These are phyloP conservation scores for Zonitis immaculata DNA, from an alignment of 2,888 invertebrate genomes.

Conservation along the genomic window DNA sequence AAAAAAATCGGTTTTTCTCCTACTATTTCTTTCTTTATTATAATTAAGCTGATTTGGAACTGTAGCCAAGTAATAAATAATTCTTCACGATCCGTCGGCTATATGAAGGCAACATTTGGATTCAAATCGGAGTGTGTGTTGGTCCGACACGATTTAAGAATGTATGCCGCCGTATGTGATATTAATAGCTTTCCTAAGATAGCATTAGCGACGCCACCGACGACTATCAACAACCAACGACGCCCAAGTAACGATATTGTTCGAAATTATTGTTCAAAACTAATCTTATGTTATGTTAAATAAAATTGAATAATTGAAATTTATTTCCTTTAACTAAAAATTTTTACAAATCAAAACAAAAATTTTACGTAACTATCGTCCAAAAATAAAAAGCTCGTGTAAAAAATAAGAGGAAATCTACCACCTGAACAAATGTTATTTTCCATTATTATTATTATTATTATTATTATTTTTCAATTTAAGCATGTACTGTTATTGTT, in stretches of 20 bases:
- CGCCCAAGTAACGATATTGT: constrained; percentile 17
- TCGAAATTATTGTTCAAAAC: constrained; percentile 12
- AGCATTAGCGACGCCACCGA: constrained; percentile 27
- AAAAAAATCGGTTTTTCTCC: too few species aligned
- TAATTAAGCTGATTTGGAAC: constrained; percentile 21
- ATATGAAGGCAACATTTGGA: constrained; percentile 28
- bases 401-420: too few species aligned
- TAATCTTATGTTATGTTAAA: too few species aligned
- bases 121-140: constrained; percentile 30
- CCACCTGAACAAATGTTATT: too few species aligned
- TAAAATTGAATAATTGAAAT: too few species aligned
- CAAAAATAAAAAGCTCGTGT: background rate
- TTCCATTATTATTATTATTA: too few species aligned
- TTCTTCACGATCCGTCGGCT: constrained; percentile 24
- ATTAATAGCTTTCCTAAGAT: constrained; percentile 31
- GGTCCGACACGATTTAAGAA: constrained; percentile 29
- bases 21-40: constrained; percentile 2
- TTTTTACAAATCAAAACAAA: too few species aligned
- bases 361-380: background rate
- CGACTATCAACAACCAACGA: constrained; percentile 8
- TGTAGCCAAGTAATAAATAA: constrained; percentile 25
- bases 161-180: constrained; percentile 29
- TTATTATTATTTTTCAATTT: too few species aligned
- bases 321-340: too few species aligned
- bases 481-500: background rate